These are phyloP conservation scores for Ooceraea biroi DNA, from an alignment of 1,140 invertebrate species.

Conservation along the genomic window DNA sequence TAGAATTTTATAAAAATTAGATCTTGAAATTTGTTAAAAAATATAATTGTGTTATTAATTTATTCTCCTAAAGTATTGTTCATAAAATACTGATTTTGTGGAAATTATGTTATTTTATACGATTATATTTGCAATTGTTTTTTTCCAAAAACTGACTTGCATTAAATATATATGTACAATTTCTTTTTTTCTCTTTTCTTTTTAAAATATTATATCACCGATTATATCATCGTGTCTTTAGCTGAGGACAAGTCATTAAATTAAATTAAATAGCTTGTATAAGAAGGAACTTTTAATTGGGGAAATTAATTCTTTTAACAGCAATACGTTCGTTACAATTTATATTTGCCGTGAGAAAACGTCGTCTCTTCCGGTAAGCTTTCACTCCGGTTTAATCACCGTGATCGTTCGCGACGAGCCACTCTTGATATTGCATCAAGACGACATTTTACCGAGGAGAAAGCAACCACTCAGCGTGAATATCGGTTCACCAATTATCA, in stretches of 20 bases:
- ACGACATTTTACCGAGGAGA: slow-evolving; percentile 49
- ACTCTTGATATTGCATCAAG: slow-evolving; percentile 78
- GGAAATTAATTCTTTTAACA: slow-evolving; percentile 14
- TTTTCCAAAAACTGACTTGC: background rate
- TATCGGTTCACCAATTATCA: slow-evolving; percentile 53
- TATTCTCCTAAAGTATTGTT: background rate
- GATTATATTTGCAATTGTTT: background rate
- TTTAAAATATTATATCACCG: slow-evolving; percentile 39
- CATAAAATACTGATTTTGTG: background rate
- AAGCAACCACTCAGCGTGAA: slow-evolving; percentile 64
- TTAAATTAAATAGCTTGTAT: slow-evolving; percentile 17
- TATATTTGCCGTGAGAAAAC: slow-evolving; percentile 72
- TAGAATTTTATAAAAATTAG: background rate
- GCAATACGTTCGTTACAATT: slow-evolving; percentile 48
- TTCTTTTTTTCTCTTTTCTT: background rate
- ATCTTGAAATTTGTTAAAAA: background rate
- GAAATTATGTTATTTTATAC: background rate
- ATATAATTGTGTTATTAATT: background rate
- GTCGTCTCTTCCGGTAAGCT: slow-evolving; percentile 70
- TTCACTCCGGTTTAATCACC: slow-evolving; percentile 76
- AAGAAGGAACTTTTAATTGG: background rate
- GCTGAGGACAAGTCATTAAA: slow-evolving; percentile 14
- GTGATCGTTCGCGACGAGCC: slow-evolving; percentile 66
- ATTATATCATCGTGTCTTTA: background rate
- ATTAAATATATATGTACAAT: background rate